phyloP scores from a whole-genome alignment of 2,888 invertebrate genomes.

The Trypoxylon attenuatum region DNA sequence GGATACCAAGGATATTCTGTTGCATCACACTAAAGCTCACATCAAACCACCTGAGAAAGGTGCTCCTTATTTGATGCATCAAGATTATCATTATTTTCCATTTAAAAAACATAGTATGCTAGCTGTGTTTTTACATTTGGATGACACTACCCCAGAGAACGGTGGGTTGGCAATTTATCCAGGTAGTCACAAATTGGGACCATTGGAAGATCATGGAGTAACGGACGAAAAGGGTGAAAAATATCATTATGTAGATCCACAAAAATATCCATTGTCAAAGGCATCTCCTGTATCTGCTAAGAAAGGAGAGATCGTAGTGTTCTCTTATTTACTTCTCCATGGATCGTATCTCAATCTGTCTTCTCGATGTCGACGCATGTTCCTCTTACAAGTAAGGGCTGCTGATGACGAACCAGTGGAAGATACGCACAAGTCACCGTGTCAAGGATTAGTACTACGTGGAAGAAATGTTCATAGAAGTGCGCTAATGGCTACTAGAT shows the following conservation, averaged over 20 bases:
- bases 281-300: slow-evolving; percentile 76
- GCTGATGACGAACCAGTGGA: slow-evolving; percentile 77
- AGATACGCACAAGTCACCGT: slow-evolving; percentile 74
- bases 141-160: slow-evolving; percentile 77
- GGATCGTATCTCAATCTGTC: slow-evolving; percentile 78
- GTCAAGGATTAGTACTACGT: slow-evolving; percentile 77
- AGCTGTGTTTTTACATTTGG: slow-evolving; percentile 78
- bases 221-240: slow-evolving; percentile 70
- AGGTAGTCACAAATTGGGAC: slow-evolving; percentile 78
- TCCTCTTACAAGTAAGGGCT: slow-evolving; percentile 76
- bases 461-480: slow-evolving; percentile 74
- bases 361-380: slow-evolving; percentile 76
- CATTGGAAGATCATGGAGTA: slow-evolving; percentile 76
- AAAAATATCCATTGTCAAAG: slow-evolving; percentile 74
- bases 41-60: slow-evolving; percentile 78
- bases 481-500: slow-evolving; percentile 70
- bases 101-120: slow-evolving; percentile 78
- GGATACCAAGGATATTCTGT: slow-evolving; percentile 76
- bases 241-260: slow-evolving; percentile 76
- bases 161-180: slow-evolving; percentile 79
- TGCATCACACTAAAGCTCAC: slow-evolving; percentile 80
- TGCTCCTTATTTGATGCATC: slow-evolving; percentile 79
- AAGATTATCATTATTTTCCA: slow-evolving; percentile 80
- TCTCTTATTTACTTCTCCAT: slow-evolving; percentile 78
- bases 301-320: slow-evolving; percentile 78